Base-by-base conservation (phyloP, 2,888 invertebrate species). In the Biston betularia region DNA sequence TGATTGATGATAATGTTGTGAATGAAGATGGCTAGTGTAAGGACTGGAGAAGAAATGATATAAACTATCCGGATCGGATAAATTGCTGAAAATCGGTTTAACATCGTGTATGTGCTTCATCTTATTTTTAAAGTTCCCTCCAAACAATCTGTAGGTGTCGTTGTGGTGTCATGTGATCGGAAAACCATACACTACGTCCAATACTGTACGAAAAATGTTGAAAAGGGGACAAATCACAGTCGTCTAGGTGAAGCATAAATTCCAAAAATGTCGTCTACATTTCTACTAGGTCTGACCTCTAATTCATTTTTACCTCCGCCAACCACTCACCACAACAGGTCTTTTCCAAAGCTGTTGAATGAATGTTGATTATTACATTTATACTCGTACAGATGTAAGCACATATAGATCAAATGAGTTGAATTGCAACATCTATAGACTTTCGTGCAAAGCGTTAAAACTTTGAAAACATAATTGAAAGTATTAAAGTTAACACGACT, bases 271-370 rank as follows among this genome's bases (percentile, higher is more conserved):
- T 86, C 81, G 74, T 87, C 92, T 92, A 92, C 84, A 67, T 79
- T 81, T 81, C 89, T 90, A 92, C 87, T 69, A 78, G 79, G 75
- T 80, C 78, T 78, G 82, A 78, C 77, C 70, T 87, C 89, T 90
- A 90, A 50, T 49, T 55, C 83, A 70, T 75, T 73, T 83, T 90
- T 92, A 92, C 92, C 93, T 93, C 85, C 74, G 81, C 87, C 84
- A 79, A 85, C 79, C 84, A 93, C 93, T 93, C 92, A 93, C 93
- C 93, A 93, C 85, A 93, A 90, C 85, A 90, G 90, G 87, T 93
- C 93, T 92, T 93, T 93, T 88, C 93, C 93, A 83, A 93, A 93
- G 90, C 93, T 93, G 93, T 93, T 86, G 87, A 92, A 92, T 80
- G 83, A 92, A 93, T 82, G 85, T 79, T 75, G 76, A 83, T 84